Evolutionary conservation across 2,797 vertebrate genomes (phyloP).

Genomic region (Fundulus diaphanus): DNA sequence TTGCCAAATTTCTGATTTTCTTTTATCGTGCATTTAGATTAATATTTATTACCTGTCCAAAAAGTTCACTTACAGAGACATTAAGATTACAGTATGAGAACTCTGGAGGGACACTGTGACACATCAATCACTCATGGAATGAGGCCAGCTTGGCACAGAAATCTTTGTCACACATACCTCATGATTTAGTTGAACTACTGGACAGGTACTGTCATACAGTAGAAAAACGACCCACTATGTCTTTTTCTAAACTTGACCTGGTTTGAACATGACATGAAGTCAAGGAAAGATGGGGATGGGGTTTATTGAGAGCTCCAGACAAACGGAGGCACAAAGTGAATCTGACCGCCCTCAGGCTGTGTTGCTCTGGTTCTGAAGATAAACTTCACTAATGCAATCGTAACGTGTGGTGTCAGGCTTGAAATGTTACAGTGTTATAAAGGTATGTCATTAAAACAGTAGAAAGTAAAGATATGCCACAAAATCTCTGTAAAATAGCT

Average conservation of each 20-base stretch:
- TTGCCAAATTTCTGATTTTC: slow-evolving; percentile 28
- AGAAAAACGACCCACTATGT: background rate
- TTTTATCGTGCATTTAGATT: slow-evolving; percentile 38
- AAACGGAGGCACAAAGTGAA: background rate
- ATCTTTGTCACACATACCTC: slow-evolving; percentile 8
- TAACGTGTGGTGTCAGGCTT: background rate
- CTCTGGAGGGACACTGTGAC: background rate
- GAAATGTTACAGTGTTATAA: background rate
- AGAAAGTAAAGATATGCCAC: background rate
- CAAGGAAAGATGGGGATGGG: slow-evolving; percentile 1
- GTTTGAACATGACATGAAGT: slow-evolving; percentile 5
- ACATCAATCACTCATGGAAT: slow-evolving; percentile 7
- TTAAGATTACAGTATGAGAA: slow-evolving; percentile 23
- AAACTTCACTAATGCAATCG: background rate
- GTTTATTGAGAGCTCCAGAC: background rate
- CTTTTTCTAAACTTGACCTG: slow-evolving; percentile 19
- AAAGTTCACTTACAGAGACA: slow-evolving; percentile 35
- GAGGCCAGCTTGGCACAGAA: slow-evolving; percentile 4
- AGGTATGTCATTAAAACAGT: background rate
- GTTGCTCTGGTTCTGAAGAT: slow-evolving; percentile 1
- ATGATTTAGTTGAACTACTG: slow-evolving; percentile 1
- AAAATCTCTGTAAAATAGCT: too few species aligned
- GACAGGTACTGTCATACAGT: slow-evolving; percentile 10
- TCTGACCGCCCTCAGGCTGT: background rate
- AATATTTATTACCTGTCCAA: slow-evolving; percentile 37